Evolutionary conservation across 2,888 invertebrate species (phyloP).

Genomic region (Beris chalybata): DNA sequence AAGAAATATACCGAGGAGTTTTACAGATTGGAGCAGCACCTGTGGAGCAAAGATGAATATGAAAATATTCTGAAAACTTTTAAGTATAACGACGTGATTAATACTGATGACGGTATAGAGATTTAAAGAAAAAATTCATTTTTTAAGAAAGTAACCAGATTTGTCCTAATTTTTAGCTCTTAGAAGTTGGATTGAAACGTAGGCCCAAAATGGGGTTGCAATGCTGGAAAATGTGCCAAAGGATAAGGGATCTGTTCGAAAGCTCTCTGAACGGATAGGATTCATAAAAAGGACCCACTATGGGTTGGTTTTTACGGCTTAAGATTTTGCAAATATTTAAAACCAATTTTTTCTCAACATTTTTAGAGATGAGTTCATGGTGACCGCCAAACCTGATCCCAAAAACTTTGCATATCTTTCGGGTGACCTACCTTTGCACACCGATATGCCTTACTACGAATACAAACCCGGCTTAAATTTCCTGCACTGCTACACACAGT

Average conservation of each 20-base stretch:
- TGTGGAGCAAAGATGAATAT: constrained; percentile 63
- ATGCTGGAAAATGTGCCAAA: constrained; percentile 64
- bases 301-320: constrained; percentile 57
- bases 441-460: constrained; percentile 76
- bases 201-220: constrained; percentile 69
- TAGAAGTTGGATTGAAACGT: constrained; percentile 62
- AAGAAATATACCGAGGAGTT: constrained; percentile 57
- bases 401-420: constrained; percentile 75
- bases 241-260: constrained; percentile 61
- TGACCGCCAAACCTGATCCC: constrained; percentile 68
- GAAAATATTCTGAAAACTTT: constrained; percentile 57
- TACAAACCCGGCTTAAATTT: constrained; percentile 74
- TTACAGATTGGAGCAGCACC: constrained; percentile 59
- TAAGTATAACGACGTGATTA: constrained; percentile 60
- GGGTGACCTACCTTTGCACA: constrained; percentile 69
- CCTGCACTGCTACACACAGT: constrained; percentile 72
- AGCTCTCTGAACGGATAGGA: constrained; percentile 65
- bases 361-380: constrained; percentile 64
- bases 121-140: too few relatives aligned
- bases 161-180: constrained; percentile 43
- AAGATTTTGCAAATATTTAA: background rate
- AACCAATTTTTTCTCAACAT: background rate
- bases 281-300: constrained; percentile 74
- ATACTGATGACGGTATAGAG: constrained; percentile 55
- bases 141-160: too few relatives aligned